Evolutionary conservation across 2,797 vertebrate species (phyloP), one percentile per base, ranked within the genome.

Genomic region (Heteromormyrus szaboi): DNA sequence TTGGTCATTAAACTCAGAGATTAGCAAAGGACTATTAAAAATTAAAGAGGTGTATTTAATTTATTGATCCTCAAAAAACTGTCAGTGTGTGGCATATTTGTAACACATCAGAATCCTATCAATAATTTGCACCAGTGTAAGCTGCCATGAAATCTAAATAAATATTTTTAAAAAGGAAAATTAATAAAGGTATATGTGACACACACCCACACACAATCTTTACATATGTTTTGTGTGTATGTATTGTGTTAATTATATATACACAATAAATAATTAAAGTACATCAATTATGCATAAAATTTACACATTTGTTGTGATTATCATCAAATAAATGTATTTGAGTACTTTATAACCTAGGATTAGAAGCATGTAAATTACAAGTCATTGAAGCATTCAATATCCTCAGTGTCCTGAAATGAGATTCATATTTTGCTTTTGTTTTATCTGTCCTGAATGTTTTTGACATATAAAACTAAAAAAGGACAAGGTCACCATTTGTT

Each of bases 41-140:
- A 93, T 93, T 93, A 90, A 93, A 93, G 91, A 91, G 92, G 92
- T 93, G 91, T 91, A 90, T 93, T 93, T 93, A 93, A 88, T 92
- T 93, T 92, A 93, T 93, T 93, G 91, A 86, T 93, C 90, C 91
- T 92, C 90, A 92, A 93, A 91, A 89, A 92, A 92, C 91, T 92
- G 92, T 93, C 91, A 92, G 90, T 79, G 88, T 88, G 62, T 85
- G 87, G 81, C 88, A 92, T 88, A 89, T 90, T 91, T 91, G 88
- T 89, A 89, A 86, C 81, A 88, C 19, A 46, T n/a, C 85, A 90
- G 79, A 89, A 90, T 79, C 91, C 65, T 91, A 90, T 92, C 91
- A 92, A 92, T 91, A 90, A 89, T 90, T 90, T 88, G 65, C 68
- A 88, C 53, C 87, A 90, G 50, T 89, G 72, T 89, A 19, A 54